Conservation (phyloP, 1,140 invertebrate species). For the Pachyrhynchus sulphureomaculatus region DNA sequence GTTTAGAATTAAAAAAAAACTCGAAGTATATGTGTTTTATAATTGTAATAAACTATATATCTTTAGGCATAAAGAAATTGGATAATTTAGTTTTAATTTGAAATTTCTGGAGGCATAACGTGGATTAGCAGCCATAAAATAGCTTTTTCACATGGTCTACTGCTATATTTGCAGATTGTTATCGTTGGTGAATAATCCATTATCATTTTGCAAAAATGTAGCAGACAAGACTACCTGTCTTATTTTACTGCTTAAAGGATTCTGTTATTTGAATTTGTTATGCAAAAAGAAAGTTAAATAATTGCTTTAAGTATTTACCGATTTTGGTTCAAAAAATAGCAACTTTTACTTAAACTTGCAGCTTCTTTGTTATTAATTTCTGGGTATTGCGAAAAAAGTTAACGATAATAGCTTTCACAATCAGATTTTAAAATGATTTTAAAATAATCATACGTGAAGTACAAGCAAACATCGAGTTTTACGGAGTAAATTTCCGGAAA, state of each 20-base stretch:
- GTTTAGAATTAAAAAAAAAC: background rate
- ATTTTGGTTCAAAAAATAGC: no score
- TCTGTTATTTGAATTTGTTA: background rate
- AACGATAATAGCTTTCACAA: no score
- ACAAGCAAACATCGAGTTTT: no score
- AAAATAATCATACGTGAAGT: no score
- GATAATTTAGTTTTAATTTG: constrained; percentile 13
- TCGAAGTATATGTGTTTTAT: background rate
- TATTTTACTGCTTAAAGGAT: constrained; percentile 2
- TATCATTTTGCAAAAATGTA: constrained; percentile 3
- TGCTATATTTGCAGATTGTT: constrained; percentile 7
- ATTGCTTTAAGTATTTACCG: no score
- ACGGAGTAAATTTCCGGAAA: no score
- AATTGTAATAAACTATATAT: constrained; percentile 1
- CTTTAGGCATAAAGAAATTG: background rate
- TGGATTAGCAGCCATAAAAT: constrained; percentile 5
- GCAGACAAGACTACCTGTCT: constrained; percentile 2
- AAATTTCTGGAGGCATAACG: background rate
- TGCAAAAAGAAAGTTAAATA: background rate
- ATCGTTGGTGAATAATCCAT: background rate
- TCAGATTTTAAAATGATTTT: no score
- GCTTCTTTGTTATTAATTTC: no score
- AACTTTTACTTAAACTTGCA: no score
- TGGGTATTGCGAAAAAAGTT: no score
- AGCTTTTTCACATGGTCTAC: constrained; percentile 5